Evolutionary conservation across 2,888 invertebrate species (phyloP).

Genomic region (Pheosia gnoma): DNA sequence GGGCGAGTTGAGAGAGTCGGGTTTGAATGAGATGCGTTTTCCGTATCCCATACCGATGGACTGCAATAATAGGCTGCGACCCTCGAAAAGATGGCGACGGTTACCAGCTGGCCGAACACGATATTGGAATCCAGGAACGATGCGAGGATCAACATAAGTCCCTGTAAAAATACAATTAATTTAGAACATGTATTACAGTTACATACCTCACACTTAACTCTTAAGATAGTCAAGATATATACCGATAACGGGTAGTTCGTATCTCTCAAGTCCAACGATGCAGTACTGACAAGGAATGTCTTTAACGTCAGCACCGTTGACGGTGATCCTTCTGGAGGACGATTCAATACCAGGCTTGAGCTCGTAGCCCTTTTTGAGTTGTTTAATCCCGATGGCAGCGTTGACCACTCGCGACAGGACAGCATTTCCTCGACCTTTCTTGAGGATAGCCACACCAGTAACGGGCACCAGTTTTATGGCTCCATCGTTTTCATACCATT

Average conservation of each 20-base stretch:
- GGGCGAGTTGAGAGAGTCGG: constrained; percentile 84
- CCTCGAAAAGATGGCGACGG: constrained; percentile 86
- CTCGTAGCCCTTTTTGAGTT: constrained; percentile 83
- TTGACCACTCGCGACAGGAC: constrained; percentile 82
- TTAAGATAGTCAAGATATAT: constrained; percentile 46
- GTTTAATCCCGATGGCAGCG: constrained; percentile 83
- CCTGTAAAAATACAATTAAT: constrained; percentile 64
- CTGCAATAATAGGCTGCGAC: constrained; percentile 85
- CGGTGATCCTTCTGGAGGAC: constrained; percentile 85
- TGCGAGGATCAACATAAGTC: constrained; percentile 88
- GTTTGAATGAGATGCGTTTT: constrained; percentile 89
- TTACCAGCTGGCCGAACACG: constrained; percentile 87
- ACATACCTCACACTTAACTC: background rate
- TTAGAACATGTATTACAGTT: background rate
- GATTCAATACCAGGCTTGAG: constrained; percentile 87
- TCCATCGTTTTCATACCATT: constrained; percentile 87
- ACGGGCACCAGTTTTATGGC: constrained; percentile 85
- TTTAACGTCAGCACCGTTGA: constrained; percentile 84
- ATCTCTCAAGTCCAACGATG: constrained; percentile 86
- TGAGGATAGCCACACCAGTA: constrained; percentile 83
- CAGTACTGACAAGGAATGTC: constrained; percentile 88
- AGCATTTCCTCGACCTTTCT: constrained; percentile 81
- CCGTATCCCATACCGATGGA: constrained; percentile 91
- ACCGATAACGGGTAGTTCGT: constrained; percentile 89
- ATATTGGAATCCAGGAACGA: constrained; percentile 89